Evolutionary conservation across 2,113 vertebrate species (phyloP).

Genomic region (Murina feae): DNA sequence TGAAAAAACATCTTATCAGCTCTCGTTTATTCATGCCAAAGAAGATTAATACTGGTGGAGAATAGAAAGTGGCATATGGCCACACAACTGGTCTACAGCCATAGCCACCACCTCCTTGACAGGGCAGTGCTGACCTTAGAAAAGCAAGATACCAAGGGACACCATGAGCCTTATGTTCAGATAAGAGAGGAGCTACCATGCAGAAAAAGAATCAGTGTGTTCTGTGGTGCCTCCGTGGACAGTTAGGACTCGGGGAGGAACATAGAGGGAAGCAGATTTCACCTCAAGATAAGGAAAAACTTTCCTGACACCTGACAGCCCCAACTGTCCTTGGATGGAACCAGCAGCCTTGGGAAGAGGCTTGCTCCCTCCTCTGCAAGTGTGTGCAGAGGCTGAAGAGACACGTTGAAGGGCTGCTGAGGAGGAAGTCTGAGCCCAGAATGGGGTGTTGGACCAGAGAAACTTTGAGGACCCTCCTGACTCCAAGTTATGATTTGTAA

Average conservation of each 20-base stretch:
- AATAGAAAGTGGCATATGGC: neutral
- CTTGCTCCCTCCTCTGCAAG: neutral
- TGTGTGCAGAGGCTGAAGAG: neutral
- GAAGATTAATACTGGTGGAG: neutral
- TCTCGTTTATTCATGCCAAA: neutral
- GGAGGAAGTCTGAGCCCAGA: neutral
- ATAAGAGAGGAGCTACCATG: neutral
- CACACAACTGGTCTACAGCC: neutral
- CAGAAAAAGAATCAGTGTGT: neutral
- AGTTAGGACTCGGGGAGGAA: conserved; percentile 13
- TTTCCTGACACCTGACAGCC: conserved; percentile 5
- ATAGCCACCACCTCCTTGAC: neutral
- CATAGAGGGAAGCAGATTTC: neutral
- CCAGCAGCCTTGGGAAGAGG: neutral
- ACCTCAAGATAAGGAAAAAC: neutral
- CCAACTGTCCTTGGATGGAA: conserved; percentile 13
- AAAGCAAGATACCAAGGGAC: conserved; percentile 19
- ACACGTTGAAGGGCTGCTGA: neutral
- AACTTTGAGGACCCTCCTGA: neutral
- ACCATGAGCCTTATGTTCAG: neutral
- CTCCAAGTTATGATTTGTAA: neutral
- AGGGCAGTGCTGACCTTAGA: neutral
- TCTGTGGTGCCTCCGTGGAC: neutral
- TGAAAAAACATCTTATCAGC: neutral
- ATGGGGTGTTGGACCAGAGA: neutral